Base-by-base conservation (phyloP, 2,888 invertebrate species). In the Epistrophe eligans region DNA sequence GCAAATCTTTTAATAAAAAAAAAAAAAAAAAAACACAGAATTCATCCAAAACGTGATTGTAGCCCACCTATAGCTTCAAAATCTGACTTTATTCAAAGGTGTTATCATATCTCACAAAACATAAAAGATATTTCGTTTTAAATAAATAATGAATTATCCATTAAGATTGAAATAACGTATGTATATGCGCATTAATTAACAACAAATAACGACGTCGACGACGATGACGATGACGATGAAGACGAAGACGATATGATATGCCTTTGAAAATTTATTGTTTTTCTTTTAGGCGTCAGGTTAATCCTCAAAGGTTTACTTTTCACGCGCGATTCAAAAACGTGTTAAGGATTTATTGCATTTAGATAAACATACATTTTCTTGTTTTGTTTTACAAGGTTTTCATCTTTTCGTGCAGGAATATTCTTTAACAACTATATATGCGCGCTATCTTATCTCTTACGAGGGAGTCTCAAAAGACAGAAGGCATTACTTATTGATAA, bases 81-180 rank as follows among this genome's bases (percentile, higher is more conserved):
- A 35, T 45, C n/a, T 15, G 13, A 15, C 7, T 60, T 17, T 3
- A 19, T 19, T 38, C 38, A 60, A 40, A 24, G 24, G 40, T 40
- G 0, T 62, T 62, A 55, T 62, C 60, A 40, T 38, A 60, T 38
- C 19, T 43, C 0, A 24, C 40, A 24, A 43, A 40, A 62, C 60
- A 40, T 38, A 62, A 62, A 60, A 62, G 62, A 62, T 13, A 62
- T 24, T 62, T 62, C 19, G 4, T 43, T 40, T 62, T 24, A 62
- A 62, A 62, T 62, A 62, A 62, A 62, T 62, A 62, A 62, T 62
- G 24, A 62, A 62, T 62, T 62, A 62, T 40, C 40, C 40, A 62
- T 62, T 62, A 62, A 62, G 40, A 62, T 62, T 62, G 40, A 62
- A 62, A 62, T 13, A 55, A 62, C 62, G 40, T 40, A 43, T n/a